Base-by-base conservation (phyloP, 2,797 vertebrate genomes). In the Lagocephalus sceleratus region DNA sequence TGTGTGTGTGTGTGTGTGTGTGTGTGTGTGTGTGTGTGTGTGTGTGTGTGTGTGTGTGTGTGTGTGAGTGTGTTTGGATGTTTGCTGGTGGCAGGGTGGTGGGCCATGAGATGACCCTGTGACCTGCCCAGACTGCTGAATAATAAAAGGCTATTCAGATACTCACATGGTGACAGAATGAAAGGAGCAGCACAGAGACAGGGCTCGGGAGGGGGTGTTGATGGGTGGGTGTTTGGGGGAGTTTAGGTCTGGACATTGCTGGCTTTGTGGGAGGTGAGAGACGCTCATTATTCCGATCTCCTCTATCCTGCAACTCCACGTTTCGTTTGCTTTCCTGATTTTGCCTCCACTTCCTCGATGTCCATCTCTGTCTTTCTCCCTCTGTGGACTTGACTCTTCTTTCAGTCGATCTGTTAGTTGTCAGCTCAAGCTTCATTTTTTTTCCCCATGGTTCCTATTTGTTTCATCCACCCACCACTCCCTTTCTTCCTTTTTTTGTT, bases 141-240 rank as follows among this genome's bases (percentile, higher is more conserved):
- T 87, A 89, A 87, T 87, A 86, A 87, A 88, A 85, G 77, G 70
- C 84, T 79, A 85, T 88, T 89, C 84, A 86, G 74, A 69, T 60
- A 60, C 75, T 80, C 74, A 21, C 60, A 52, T 67, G 60, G 72
- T 83, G 85, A 86, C 87, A 85, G 86, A 74, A 78, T 87, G 84
- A 88, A 89, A 85, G 78, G 78, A 78, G 63, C 76, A 79, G 72
- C 68, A 57, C 50, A 38, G 56, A 20, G 40, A 6, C 54, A 40
- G 17, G 40, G 40, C 2, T n/a, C 6, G 22, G 17, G 47, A 58
- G 57, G 41, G 19, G 40, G n/a, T 42, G 40, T n/a, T n/a, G 40
- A 17, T 41, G 39, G 39, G 40, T 1, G 32, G 14, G 14, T 16
- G 57, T 1, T 26, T 6, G 23, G 29, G 23, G 32, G 29, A 23